Conservation (phyloP, 2,888 invertebrate species). For the Thysanoteuthis rhombus region DNA sequence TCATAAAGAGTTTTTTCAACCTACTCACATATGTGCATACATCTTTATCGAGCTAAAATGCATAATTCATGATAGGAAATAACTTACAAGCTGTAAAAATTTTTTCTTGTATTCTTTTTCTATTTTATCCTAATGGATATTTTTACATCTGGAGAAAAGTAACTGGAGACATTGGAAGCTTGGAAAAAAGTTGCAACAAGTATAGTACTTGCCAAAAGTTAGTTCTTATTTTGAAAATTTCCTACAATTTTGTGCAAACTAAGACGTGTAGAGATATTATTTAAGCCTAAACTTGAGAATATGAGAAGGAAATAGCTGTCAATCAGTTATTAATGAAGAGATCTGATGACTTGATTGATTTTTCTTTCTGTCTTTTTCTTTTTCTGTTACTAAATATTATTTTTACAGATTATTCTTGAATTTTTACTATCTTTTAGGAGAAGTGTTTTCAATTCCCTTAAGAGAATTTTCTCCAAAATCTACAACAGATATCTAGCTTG, state of each 20-base stretch:
- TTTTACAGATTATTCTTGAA: neutral
- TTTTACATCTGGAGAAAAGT: neutral
- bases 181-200: neutral
- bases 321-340: neutral
- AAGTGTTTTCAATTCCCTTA: neutral
- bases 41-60: neutral
- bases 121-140: neutral
- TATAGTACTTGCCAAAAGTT: neutral
- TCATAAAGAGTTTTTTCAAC: neutral
- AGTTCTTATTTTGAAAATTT: neutral
- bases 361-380: neutral
- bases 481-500: neutral
- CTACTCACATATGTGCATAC: conserved; percentile 12
- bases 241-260: neutral
- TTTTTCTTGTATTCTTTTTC: neutral
- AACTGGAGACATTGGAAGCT: neutral
- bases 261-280: neutral
- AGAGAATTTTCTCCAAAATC: no score
- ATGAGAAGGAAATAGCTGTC: neutral
- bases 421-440: neutral
- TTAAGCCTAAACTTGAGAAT: neutral
- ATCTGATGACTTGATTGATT: neutral
- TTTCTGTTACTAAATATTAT: neutral
- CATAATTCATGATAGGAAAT: conserved; percentile 12
- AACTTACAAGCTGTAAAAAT: neutral